Evolutionary conservation across 2,113 vertebrate genomes (phyloP).

Genomic region (Paramisgurnus dabryanus): DNA sequence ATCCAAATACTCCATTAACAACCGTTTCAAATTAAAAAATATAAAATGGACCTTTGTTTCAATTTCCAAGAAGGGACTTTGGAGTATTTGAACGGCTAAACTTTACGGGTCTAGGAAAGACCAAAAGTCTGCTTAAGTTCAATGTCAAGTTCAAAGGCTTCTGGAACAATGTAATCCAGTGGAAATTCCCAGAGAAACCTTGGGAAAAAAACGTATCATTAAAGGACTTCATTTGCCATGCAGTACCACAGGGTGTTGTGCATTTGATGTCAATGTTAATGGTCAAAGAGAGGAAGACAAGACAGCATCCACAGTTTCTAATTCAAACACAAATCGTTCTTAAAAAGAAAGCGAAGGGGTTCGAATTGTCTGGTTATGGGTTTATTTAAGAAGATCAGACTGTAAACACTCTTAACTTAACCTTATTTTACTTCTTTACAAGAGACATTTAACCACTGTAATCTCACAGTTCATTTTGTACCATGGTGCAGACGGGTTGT

Average conservation of each 20-base stretch:
- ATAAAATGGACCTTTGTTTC: slow-evolving; percentile 49
- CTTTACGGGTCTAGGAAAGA: slow-evolving; percentile 59
- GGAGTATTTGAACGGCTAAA: slow-evolving; percentile 54
- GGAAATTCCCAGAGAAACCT: slow-evolving; percentile 74
- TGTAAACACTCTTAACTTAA: too few relatives aligned
- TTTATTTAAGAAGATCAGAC: too few relatives aligned
- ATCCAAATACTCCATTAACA: not conserved
- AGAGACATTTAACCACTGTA: too few relatives aligned
- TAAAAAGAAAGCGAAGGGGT: not conserved
- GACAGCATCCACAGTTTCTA: too few relatives aligned
- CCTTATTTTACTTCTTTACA: too few relatives aligned
- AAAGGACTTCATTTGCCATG: slow-evolving; percentile 76
- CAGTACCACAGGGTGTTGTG: slow-evolving; percentile 71
- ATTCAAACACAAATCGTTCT: too few relatives aligned
- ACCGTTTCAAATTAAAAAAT: slow-evolving; percentile 7
- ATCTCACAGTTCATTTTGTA: too few relatives aligned
- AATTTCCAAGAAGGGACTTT: slow-evolving; percentile 40
- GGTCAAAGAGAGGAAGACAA: slow-evolving; percentile 66
- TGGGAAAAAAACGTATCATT: slow-evolving; percentile 72
- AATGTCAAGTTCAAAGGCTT: slow-evolving; percentile 78
- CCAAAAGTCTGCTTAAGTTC: slow-evolving; percentile 74
- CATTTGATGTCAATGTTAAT: slow-evolving; percentile 74
- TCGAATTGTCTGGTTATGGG: not conserved
- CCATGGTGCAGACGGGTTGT: too few relatives aligned
- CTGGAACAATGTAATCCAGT: slow-evolving; percentile 73